phyloP scores from a whole-genome alignment of 1,140 invertebrate genomes.

The Atopsyche davidsoni region DNA sequence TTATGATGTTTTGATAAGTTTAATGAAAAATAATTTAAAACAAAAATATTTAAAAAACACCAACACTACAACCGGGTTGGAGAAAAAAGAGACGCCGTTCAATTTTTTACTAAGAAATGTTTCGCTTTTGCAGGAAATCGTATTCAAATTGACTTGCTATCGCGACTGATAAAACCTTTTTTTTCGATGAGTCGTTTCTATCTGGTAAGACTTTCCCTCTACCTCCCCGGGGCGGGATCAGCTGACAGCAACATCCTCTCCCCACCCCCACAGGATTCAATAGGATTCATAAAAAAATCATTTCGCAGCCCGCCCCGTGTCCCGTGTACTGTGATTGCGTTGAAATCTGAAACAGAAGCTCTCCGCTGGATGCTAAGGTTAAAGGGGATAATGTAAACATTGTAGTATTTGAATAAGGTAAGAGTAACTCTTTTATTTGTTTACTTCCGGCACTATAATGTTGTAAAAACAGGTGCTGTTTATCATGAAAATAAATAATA shows the following conservation, averaged over 20 bases:
- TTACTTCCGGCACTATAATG: no score
- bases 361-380: no score
- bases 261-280: slow-evolving; percentile 21
- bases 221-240: slow-evolving; percentile 1
- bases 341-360: background rate
- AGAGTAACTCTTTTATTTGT: no score
- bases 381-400: no score
- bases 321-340: background rate
- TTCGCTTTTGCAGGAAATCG: slow-evolving; percentile 21
- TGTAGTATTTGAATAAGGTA: no score
- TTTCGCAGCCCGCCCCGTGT: background rate
- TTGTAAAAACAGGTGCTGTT: no score
- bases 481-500: no score
- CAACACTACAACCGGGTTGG: no score
- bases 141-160: slow-evolving; percentile 25
- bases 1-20: no score
- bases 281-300: slow-evolving; percentile 27
- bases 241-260: slow-evolving; percentile 10
- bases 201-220: slow-evolving; percentile 8
- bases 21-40: no score
- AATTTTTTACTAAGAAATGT: slow-evolving; percentile 16
- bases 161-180: slow-evolving; percentile 29
- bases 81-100: no score
- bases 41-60: no score
- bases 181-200: slow-evolving; percentile 6